phyloP scores from a whole-genome alignment of 92 coral and sea anemone genomes.

The Zoanthus solanderi region DNA sequence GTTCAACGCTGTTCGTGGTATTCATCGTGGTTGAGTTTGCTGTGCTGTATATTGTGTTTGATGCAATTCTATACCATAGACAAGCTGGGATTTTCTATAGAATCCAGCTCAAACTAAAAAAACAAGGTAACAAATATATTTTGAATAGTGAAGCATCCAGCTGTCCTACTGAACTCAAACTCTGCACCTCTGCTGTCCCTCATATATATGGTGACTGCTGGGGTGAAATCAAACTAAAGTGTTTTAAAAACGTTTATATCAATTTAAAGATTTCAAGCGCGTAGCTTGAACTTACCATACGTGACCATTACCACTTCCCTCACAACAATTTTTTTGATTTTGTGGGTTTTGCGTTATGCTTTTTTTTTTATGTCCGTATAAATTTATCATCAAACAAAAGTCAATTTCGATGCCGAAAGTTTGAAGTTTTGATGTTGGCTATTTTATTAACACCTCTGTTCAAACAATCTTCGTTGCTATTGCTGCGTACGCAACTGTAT shows the following conservation, averaged over 20 bases:
- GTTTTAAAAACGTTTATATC: background rate
- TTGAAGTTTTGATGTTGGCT: too few species aligned
- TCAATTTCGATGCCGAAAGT: too few species aligned
- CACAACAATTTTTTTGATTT: too few species aligned
- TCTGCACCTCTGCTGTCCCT: background rate
- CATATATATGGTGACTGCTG: slow-evolving; percentile 1
- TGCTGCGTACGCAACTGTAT: too few species aligned
- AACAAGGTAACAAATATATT: slow-evolving; percentile 27
- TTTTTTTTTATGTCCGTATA: too few species aligned
- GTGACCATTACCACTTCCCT: too few species aligned
- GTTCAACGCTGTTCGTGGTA: slow-evolving; percentile 42
- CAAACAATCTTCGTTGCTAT: too few species aligned
- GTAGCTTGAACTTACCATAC: background rate
- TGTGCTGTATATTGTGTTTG: slow-evolving; percentile 43
- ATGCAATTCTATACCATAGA: slow-evolving; percentile 45
- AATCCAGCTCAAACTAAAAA: slow-evolving; percentile 33
- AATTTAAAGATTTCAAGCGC: background rate
- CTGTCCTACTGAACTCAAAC: background rate
- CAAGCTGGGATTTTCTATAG: slow-evolving; percentile 43
- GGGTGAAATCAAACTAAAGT: background rate
- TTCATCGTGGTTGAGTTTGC: slow-evolving; percentile 45
- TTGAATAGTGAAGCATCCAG: background rate
- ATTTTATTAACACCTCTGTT: too few species aligned
- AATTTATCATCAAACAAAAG: too few species aligned
- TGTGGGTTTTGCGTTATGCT: background rate